Conservation (phyloP, 64 coral and sea anemone species). For the Acropora tenuis region DNA sequence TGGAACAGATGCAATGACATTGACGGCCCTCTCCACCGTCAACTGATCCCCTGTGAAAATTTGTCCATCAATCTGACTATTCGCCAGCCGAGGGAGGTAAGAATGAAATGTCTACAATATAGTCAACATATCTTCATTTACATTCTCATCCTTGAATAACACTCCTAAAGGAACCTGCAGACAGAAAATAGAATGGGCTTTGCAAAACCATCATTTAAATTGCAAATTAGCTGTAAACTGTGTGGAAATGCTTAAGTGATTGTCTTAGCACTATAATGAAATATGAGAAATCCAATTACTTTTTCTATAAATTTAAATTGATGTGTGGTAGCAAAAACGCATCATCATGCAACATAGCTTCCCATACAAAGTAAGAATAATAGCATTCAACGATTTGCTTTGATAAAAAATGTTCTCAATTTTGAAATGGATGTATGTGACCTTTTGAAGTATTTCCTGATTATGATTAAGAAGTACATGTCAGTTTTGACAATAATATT, state of each 20-base stretch:
- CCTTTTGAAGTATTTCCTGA: no score
- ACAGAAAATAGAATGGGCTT: slow-evolving; percentile 13
- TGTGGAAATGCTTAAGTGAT: neutral
- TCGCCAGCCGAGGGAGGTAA: slow-evolving; percentile 29
- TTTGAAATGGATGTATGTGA: no score
- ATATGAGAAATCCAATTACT: no score
- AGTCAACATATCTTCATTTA: slow-evolving; percentile 64
- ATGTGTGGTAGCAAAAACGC: no score
- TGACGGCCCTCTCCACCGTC: slow-evolving; percentile 59
- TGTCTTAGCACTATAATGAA: neutral
- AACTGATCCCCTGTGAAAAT: slow-evolving; percentile 59
- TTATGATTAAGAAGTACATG: no score
- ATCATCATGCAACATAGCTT: no score
- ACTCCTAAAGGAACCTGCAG: slow-evolving; percentile 20
- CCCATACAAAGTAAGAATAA: no score
- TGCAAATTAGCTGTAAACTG: neutral
- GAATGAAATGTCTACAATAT: slow-evolving; percentile 44
- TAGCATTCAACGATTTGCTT: no score
- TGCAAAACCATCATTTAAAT: neutral
- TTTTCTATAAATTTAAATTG: no score
- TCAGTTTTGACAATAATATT: no score
- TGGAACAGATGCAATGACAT: slow-evolving; percentile 44
- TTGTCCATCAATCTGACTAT: slow-evolving; percentile 43
- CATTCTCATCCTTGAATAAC: slow-evolving; percentile 37
- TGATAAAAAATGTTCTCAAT: no score